Evolutionary conservation across 2,797 vertebrate genomes (phyloP).

Genomic region (Melanotaenia trifasciata): DNA sequence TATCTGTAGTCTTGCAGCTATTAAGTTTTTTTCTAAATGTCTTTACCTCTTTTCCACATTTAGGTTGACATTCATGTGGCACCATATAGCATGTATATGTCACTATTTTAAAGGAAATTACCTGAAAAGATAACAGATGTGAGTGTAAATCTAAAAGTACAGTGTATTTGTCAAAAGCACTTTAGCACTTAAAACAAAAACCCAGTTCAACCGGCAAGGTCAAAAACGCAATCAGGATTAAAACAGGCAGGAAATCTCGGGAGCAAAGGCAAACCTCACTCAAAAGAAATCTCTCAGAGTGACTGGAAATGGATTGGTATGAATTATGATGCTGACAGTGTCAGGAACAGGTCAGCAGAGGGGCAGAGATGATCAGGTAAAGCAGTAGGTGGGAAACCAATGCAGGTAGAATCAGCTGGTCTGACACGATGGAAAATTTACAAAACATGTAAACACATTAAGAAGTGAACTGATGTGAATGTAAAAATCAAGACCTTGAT

Average conservation of each 20-base stretch:
- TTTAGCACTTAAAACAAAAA: too few species aligned
- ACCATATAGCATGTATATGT: too few species aligned
- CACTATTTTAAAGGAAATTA: too few species aligned
- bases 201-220: too few species aligned
- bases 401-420: background rate
- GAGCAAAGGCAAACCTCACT: background rate
- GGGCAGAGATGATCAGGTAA: background rate
- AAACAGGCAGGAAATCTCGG: background rate
- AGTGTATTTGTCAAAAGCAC: too few species aligned
- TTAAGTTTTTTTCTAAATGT: too few species aligned
- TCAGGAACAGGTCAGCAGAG: background rate
- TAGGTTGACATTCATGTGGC: too few species aligned
- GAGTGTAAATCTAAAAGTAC: too few species aligned
- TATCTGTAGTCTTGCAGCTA: too few species aligned
- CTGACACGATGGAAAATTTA: background rate
- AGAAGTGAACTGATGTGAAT: background rate
- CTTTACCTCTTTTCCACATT: too few species aligned
- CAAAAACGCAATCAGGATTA: background rate
- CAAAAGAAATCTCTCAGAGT: background rate
- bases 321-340: background rate
- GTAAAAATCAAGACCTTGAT: background rate
- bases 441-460: background rate
- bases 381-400: background rate
- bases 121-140: too few species aligned
- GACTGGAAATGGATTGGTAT: background rate